Base-by-base conservation (phyloP, 2,888 invertebrate species). In the Falcaria lacertinaria region DNA sequence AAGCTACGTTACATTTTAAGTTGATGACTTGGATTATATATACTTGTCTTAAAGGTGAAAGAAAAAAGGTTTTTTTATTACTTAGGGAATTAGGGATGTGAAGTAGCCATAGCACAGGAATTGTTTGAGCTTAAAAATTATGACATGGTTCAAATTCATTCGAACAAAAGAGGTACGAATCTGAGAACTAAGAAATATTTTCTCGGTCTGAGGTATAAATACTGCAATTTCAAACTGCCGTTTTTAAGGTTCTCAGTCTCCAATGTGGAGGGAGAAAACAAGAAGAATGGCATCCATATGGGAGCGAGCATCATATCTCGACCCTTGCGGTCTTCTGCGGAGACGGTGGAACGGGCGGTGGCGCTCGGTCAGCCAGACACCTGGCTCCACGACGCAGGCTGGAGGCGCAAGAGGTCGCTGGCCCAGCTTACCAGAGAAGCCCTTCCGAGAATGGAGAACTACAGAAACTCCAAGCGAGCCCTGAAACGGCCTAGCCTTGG, bases 401-500 rank as follows among this genome's bases (percentile, higher is more conserved):
- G 87, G 81, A 64, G 84, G 22, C 69, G 92, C 47, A 91, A 91
- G 59, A 75, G 90, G 16, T 92, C 92, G 1, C 69, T 93, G 55
- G 92, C 92, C 1, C 93, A 93, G 60, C 84, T 94, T 44, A 94
- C 94, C 0, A 91, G 94, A 58, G 97, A 97, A 75, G 94, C 94
- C 1, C 74, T 96, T 32, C 96, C 96, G 0, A 89, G 95, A 44
- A 90, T 95, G 80, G 96, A 96, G 69, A 94, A 96, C 74, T 97
- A 97, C 71, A 91, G 95, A 67, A 93, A 94, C 72, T 93, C 94
- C 0, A 93, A 93, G 64, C 90, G 95, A 55, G 94, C 94, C 0
- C 79, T 93, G 41, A 95, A 95, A 72, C 90, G 97, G 51, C 96
- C 96, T 1, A 96, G 96, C 16, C 89, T 97, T 44, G 96, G 96